Percentiles rank a stretch among this genome's conserved stretches.
These are phyloP conservation scores for Psittacara wagleri DNA, from an alignment of 2,113 vertebrate species.

Conservation along the genomic window DNA sequence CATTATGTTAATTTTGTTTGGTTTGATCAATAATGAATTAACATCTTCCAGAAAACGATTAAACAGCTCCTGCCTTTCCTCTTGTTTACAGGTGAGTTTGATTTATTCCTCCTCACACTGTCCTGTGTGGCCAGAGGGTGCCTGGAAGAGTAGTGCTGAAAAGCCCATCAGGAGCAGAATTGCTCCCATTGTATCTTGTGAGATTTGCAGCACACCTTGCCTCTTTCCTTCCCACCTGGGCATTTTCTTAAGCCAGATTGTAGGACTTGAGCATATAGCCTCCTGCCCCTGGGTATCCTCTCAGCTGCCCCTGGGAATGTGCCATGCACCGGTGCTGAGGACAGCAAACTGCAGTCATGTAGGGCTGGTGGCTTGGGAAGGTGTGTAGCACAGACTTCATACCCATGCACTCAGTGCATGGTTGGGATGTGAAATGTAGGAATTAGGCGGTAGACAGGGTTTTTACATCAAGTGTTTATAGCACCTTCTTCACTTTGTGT, in stretches of 20 bases:
- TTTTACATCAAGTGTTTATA: conserved; percentile 37
- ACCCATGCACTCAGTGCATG: rapidly evolving
- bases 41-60: neutral
- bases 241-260: rapidly evolving
- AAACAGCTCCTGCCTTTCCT: neutral
- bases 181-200: neutral
- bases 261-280: neutral
- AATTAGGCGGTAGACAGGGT: neutral
- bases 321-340: rapidly evolving
- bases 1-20: neutral
- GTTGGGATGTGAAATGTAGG: neutral
- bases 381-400: neutral
- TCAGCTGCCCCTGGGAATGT: neutral
- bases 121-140: neutral
- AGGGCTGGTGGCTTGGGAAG: neutral
- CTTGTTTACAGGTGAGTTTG: neutral
- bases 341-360: neutral
- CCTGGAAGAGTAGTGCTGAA: neutral
- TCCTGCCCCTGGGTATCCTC: neutral
- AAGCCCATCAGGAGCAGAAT: neutral
- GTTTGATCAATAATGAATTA: neutral
- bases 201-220: neutral
- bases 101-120: neutral
- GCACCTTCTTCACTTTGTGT: conserved; percentile 17
- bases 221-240: neutral